Evolutionary conservation across 37 sponge, comb jelly and placozoan genomes (phyloP).

Genomic region (Amphimedon queenslandica): DNA sequence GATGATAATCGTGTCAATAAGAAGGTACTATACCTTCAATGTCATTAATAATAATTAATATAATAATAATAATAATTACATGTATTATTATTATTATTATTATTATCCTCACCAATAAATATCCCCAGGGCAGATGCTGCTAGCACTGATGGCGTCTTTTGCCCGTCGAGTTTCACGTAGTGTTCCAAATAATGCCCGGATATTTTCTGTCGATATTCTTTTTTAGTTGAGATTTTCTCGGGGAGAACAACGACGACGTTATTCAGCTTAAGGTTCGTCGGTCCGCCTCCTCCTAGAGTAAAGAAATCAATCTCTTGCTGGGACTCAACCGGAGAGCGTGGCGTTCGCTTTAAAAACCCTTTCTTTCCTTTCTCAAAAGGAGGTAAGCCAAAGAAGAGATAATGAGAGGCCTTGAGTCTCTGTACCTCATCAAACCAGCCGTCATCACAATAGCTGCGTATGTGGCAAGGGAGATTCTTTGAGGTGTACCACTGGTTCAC

Average conservation of each 20-base stretch:
- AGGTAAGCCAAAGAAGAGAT: constrained; percentile 34
- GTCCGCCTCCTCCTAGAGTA: background rate
- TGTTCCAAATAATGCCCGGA: constrained; percentile 14
- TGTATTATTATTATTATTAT: too few relatives aligned
- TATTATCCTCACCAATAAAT: constrained; percentile 48
- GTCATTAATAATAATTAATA: too few relatives aligned
- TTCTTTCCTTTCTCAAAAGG: background rate
- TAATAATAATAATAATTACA: too few relatives aligned
- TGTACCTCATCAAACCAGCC: constrained; percentile 10
- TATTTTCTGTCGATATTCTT: background rate
- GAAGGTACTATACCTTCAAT: too few relatives aligned
- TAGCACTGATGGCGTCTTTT: background rate
- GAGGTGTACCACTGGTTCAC: background rate
- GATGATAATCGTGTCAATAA: too few relatives aligned
- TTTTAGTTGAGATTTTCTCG: background rate
- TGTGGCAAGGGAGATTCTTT: background rate
- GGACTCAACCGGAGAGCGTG: background rate
- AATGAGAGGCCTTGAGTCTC: background rate
- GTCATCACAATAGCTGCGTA: background rate
- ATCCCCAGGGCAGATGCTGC: constrained; percentile 20
- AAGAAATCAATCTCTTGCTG: background rate
- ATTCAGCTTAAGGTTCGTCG: background rate
- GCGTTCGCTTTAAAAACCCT: background rate
- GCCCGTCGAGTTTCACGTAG: constrained; percentile 23
- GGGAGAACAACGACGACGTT: background rate